A percentile compares a stretch with the other conserved stretches of the same genome.
These are phyloP conservation scores for Chromobotia macracanthus DNA, from an alignment of 2,797 vertebrate species.

Conservation along the genomic window DNA sequence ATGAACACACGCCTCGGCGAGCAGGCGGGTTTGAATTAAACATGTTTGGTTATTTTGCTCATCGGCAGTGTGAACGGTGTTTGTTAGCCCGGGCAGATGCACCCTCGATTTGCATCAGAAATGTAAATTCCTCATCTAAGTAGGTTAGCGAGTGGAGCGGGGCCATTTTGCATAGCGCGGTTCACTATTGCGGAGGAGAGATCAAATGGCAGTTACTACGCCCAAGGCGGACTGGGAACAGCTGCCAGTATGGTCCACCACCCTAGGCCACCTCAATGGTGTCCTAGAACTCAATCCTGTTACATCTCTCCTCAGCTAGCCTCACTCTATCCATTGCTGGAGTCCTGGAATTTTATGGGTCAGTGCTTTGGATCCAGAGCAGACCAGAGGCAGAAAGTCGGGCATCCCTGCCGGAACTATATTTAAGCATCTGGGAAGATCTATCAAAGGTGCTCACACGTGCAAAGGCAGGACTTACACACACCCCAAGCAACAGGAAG, in stretches of 20 bases:
- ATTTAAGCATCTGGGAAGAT: slow-evolving; percentile 12
- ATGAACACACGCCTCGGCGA: slow-evolving; percentile 65
- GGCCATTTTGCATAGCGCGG: slow-evolving; percentile 34
- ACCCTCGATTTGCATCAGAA: slow-evolving; percentile 64
- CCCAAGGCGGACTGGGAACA: slow-evolving; percentile 44
- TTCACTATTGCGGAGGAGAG: slow-evolving; percentile 34
- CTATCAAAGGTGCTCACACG: neutral
- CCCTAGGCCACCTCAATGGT: slow-evolving; percentile 34
- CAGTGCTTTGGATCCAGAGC: slow-evolving; percentile 16
- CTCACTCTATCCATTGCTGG: neutral
- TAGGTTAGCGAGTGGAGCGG: slow-evolving; percentile 57
- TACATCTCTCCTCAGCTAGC: slow-evolving; percentile 16
- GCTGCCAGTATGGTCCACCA: slow-evolving; percentile 27
- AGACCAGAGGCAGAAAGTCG: neutral
- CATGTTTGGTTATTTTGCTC: slow-evolving; percentile 62
- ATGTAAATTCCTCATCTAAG: slow-evolving; percentile 63
- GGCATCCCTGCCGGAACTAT: slow-evolving; percentile 13
- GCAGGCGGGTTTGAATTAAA: slow-evolving; percentile 69
- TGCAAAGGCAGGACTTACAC: neutral
- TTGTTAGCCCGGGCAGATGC: slow-evolving; percentile 61
- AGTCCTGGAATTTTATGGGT: slow-evolving; percentile 34
- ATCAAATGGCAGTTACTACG: slow-evolving; percentile 63
- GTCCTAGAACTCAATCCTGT: slow-evolving; percentile 35
- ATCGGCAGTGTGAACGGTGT: slow-evolving; percentile 57
- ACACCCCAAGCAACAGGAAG: neutral